These are phyloP conservation scores for Chloroceryle amazona DNA, from an alignment of 2,797 vertebrate genomes.

Conservation along the genomic window DNA sequence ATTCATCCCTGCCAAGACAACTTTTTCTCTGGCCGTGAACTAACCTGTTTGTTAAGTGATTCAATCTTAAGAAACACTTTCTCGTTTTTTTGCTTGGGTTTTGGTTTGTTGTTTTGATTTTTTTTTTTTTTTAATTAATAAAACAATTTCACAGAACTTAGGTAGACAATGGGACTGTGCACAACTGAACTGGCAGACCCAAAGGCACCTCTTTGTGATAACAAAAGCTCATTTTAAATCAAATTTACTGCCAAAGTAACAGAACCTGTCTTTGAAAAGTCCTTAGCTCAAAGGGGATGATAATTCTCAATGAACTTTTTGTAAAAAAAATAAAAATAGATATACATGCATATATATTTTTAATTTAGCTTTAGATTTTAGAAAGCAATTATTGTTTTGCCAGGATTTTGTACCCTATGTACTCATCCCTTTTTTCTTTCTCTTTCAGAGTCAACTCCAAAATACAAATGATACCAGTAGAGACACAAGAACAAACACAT, in stretches of 20 bases:
- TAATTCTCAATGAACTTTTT: neutral
- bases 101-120: neutral
- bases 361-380: neutral
- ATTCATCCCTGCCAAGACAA: neutral
- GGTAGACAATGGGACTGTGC: neutral
- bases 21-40: neutral
- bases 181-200: neutral
- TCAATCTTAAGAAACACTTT: neutral
- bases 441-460: neutral
- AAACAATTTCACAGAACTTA: neutral
- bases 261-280: neutral
- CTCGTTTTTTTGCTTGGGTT: neutral
- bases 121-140: neutral
- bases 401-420: neutral
- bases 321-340: neutral
- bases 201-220: neutral
- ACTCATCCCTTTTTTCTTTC: accelerated
- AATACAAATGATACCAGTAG: accelerated
- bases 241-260: neutral
- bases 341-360: accelerated
- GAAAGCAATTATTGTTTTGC: neutral
- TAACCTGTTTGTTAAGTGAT: slow-evolving; percentile 4
- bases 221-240: neutral
- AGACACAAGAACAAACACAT: neutral
- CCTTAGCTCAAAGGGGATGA: accelerated